Base-by-base conservation (phyloP, 2,888 invertebrate species). In the Ornithoptera alexandrae region DNA sequence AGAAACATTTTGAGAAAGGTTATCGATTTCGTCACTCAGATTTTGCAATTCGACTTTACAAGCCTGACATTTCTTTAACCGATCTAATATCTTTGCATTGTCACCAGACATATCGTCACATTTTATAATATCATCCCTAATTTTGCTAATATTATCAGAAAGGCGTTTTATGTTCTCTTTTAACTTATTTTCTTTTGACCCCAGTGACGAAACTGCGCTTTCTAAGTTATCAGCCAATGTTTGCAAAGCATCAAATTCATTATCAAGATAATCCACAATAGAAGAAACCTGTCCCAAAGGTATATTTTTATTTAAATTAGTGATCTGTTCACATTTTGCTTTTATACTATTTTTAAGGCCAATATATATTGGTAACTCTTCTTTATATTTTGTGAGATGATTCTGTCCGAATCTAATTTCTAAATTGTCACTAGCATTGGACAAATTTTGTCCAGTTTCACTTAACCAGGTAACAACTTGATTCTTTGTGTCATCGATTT, bases 21-120 rank as follows among this genome's bases (percentile, higher is more conserved):
- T 94, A 66, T 95, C 94, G 61, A 97, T 94, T 75, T 94, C 94
- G 22, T 94, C 93, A 76, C 94, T 95, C 67, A 95, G 94, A 64
- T 93, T 93, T 67, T 94, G 93, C n/a, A 98, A 86, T 76, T 97
- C 95, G 39, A 88, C 92, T 83, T 96, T 96, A 30, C 97, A 89
- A 8, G 93, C 93, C 80, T 96, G 95, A 75, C 97, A 96, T 72
- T 94, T 95, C 72, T 96, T 94, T 2, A 98, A 91, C 68, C 98
- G 94, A 74, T 95, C 95, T 68, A 97, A 93, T 70, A 98, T 96
- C 81, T 97, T 97, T 1, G 94, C 93, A 78, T 97, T 97, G 76
- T 97, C 96, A 0, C 98, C 98, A 4, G 97, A 96, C 88, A 97
- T 94, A 80, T 97, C 97, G 81, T 98, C 98, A 81, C 97, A 97